Evolutionary conservation across 2,888 invertebrate genomes (phyloP).

Genomic region (Drepana falcataria): DNA sequence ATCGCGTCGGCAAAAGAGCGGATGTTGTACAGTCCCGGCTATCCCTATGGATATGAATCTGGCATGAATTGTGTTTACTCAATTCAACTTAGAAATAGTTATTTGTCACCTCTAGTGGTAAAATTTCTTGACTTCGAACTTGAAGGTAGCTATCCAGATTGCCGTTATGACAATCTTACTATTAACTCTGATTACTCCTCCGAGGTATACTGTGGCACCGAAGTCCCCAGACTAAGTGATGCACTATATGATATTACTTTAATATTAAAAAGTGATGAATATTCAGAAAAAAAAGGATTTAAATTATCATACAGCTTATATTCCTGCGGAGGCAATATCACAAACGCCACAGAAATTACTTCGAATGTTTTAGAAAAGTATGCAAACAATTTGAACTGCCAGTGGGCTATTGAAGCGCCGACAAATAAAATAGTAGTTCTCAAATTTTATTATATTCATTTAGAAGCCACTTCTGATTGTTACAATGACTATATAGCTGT

Average conservation of each 20-base stretch:
- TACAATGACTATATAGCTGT: constrained; percentile 80
- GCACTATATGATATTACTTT: constrained; percentile 55
- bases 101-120: constrained; percentile 50
- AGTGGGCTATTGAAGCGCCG: constrained; percentile 88
- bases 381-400: constrained; percentile 80
- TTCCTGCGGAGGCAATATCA: constrained; percentile 87
- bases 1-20: constrained; percentile 68
- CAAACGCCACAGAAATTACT: constrained; percentile 73
- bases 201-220: constrained; percentile 37
- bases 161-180: constrained; percentile 78
- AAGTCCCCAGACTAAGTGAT: constrained; percentile 51
- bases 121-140: constrained; percentile 80
- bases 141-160: constrained; percentile 54
- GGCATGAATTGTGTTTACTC: constrained; percentile 82
- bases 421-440: constrained; percentile 80
- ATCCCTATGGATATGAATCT: constrained; percentile 81
- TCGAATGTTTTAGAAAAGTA: constrained; percentile 71
- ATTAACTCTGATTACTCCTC: constrained; percentile 34
- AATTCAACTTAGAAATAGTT: constrained; percentile 65
- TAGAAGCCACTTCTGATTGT: constrained; percentile 74
- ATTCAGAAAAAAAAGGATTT: constrained; percentile 77
- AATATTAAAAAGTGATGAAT: constrained; percentile 78
- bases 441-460: constrained; percentile 79
- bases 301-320: constrained; percentile 78
- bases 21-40: constrained; percentile 85